phyloP scores from a whole-genome alignment of 2,113 vertebrate genomes.

The Pithys albifrons region DNA sequence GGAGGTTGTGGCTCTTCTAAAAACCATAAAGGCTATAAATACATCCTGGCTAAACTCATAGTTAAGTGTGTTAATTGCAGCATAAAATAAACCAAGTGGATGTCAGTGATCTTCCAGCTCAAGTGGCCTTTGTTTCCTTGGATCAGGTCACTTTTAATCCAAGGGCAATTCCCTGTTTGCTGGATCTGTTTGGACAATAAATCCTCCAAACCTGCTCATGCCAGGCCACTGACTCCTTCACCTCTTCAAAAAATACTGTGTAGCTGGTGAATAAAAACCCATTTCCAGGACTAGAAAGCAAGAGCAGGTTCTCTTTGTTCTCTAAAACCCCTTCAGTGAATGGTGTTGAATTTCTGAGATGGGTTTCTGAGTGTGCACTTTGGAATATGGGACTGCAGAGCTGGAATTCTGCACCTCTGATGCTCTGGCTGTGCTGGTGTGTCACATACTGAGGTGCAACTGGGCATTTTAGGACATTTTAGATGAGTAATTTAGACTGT shows the following conservation, averaged over 20 bases:
- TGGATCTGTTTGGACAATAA: not conserved
- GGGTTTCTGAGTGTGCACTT: conserved; percentile 24
- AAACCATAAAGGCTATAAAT: not conserved
- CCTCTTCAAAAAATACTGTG: not conserved
- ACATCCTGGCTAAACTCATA: not conserved
- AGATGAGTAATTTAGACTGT: not conserved
- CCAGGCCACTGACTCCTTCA: not conserved
- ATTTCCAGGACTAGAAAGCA: not conserved
- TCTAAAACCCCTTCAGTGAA: not conserved
- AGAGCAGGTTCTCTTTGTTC: conserved; percentile 58
- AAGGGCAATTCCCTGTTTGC: not conserved
- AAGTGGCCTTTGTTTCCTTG: conserved; percentile 11
- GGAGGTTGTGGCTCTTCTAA: not conserved
- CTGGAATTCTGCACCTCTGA: not conserved
- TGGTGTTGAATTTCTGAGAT: not conserved
- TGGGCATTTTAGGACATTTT: not conserved
- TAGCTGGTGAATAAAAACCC: not conserved
- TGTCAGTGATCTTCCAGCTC: conserved; percentile 1
- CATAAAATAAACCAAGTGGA: conserved; percentile 2
- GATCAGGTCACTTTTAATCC: not conserved
- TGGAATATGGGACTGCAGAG: not conserved
- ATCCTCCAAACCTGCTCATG: not conserved
- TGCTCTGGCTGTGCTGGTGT: not conserved
- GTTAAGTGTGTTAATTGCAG: not conserved
- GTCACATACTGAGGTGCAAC: not conserved